phyloP scores from a whole-genome alignment of 2,888 invertebrate species.

The Eledona agricola region DNA sequence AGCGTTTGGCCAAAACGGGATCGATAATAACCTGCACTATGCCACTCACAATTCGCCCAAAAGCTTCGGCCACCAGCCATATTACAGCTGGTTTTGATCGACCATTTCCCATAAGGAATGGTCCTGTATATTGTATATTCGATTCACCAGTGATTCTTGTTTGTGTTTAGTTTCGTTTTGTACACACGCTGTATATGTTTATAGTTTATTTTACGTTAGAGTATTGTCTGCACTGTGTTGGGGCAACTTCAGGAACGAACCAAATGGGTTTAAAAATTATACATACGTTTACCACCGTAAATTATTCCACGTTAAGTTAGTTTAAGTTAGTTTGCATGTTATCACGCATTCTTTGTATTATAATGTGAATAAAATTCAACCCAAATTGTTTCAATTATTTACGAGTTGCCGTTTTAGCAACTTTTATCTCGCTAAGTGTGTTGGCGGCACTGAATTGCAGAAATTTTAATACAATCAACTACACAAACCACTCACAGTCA shows the following conservation, averaged over 20 bases:
- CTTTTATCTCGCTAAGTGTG: too few relatives aligned
- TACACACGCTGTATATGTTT: too few relatives aligned
- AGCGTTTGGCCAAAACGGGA: conserved; percentile 48
- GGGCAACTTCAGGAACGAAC: conserved; percentile 6
- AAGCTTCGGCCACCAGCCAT: conserved; percentile 52
- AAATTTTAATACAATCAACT: too few relatives aligned
- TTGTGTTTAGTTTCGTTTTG: conserved; percentile 6
- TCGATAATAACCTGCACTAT: conserved; percentile 48
- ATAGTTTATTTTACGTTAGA: too few relatives aligned
- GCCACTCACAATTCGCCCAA: conserved; percentile 49
- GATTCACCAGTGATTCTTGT: conserved; percentile 11
- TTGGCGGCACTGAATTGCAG: too few relatives aligned
- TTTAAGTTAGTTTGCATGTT: conserved; percentile 13
- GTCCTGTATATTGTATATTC: too few relatives aligned
- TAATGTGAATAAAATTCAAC: conserved; percentile 21
- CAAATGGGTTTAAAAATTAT: conserved; percentile 17
- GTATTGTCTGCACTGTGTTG: conserved; percentile 15
- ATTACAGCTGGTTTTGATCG: conserved; percentile 53
- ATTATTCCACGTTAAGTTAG: conserved; percentile 18
- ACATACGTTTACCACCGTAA: conserved; percentile 15
- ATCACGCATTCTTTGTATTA: conserved; percentile 20
- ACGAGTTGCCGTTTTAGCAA: too few relatives aligned
- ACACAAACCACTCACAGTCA: too few relatives aligned
- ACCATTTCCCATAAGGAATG: conserved; percentile 1
- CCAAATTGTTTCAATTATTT: too few relatives aligned